phyloP scores from a whole-genome alignment of 64 coral and sea anemone species.

The Anthopleura sola region DNA sequence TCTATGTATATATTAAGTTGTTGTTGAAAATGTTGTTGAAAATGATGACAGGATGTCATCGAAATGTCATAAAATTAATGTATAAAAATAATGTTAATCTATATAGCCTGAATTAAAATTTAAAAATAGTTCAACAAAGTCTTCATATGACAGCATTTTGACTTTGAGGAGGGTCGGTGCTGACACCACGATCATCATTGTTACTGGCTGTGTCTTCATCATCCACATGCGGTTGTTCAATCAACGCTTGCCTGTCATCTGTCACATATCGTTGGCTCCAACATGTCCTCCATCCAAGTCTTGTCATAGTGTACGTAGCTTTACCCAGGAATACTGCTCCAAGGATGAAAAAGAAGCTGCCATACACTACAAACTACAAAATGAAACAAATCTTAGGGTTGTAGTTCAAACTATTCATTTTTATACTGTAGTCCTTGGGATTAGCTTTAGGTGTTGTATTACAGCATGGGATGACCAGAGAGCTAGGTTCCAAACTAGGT shows the following conservation, averaged over 20 bases:
- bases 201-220: neutral
- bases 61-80: too few species aligned
- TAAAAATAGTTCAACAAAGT: too few species aligned
- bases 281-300: constrained; percentile 69
- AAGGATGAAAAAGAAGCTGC: constrained; percentile 82
- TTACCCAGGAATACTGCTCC: constrained; percentile 87
- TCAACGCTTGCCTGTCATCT: neutral
- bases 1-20: too few species aligned
- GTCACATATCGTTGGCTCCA: constrained; percentile 50
- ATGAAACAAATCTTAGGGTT: neutral
- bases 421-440: too few species aligned
- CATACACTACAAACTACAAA: constrained; percentile 89
- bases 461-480: too few species aligned
- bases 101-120: too few species aligned
- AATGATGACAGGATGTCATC: too few species aligned
- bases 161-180: neutral
- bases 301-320: constrained; percentile 84
- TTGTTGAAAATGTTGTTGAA: too few species aligned
- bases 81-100: too few species aligned
- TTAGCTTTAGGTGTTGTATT: too few species aligned
- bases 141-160: neutral
- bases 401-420: too few species aligned
- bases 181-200: neutral
- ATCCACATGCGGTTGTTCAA: neutral
- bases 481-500: too few species aligned